Evolutionary conservation across 2,113 vertebrate genomes (phyloP), one percentile per base, ranked within the genome.

Genomic region (Channa argus): DNA sequence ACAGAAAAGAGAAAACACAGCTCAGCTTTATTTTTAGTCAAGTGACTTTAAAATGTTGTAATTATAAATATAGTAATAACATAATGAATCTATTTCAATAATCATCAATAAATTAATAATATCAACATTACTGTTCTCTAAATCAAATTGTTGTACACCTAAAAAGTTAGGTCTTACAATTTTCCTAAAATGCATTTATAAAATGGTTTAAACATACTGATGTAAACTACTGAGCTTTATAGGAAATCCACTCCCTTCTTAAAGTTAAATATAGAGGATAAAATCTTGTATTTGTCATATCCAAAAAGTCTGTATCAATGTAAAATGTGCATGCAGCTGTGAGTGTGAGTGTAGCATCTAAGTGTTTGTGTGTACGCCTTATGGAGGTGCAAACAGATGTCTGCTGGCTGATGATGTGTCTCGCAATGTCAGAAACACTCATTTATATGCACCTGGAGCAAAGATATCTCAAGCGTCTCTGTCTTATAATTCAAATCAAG

Each of bases 361-460:
- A 58, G 63, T 62, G 77, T 80, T 54, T 51, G 55, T 45, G 8
- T 74, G 72, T 44, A 54, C 24, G 60, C 69, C 74, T 88, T 84
- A 82, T 75, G 65, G 77, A 87, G 79, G 88, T 68, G 79, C 67
- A 87, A 92, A 93, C 92, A 94, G 92, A 93, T 94, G 94, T 93
- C 92, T 93, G 87, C 84, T 89, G 85, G 87, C 84, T 89, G 90
- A 90, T 75, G 90, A 81, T 64, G 73, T 72, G 88, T 83, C 83
- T 90, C 79, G 63, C 90, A 84, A 90, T 94, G 92, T 94, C 92
- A 93, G 79, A 89, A 92, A 86, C 77, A 88, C 86, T 93, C 92
- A 94, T 93, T 94, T 93, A 89, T 93, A 92, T 91, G 89, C 91
- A 95, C 94, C 94, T 92, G 87, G 79, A 94, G 94, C 94, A 83